Conservation (phyloP, 1,140 invertebrate species). For the Drosophila subobscura region DNA sequence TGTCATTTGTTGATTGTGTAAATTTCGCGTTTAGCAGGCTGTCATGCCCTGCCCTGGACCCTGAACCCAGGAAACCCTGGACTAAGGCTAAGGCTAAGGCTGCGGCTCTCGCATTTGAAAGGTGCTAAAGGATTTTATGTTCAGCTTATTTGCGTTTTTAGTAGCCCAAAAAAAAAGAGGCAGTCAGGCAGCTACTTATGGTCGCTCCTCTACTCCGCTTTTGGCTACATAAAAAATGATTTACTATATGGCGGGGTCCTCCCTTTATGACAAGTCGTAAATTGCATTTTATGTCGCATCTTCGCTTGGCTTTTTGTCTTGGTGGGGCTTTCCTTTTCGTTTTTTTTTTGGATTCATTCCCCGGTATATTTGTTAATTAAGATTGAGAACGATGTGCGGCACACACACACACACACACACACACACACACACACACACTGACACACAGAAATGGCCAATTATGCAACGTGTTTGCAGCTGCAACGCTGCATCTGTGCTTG, state of each 20-base stretch:
- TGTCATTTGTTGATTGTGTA: conserved; percentile 81
- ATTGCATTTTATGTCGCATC: conserved; percentile 81
- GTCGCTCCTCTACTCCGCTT: conserved; percentile 22
- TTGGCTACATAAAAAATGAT: conserved; percentile 79
- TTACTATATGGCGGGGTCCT: conserved; percentile 75
- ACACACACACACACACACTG: no score
- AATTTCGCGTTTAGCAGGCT: conserved; percentile 74
- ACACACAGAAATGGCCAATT: conserved; percentile 80
- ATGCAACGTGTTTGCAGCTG: conserved; percentile 72
- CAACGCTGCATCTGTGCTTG: conserved; percentile 48
- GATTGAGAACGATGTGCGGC: conserved; percentile 78
- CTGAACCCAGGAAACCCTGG: conserved; percentile 5
- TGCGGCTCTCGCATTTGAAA: conserved; percentile 57
- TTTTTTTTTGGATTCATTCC: conserved; percentile 60
- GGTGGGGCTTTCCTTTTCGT: conserved; percentile 7
- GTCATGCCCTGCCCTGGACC: conserved; percentile 11
- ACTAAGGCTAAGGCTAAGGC: background rate
- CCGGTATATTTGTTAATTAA: conserved; percentile 81
- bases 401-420: background rate
- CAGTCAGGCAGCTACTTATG: conserved; percentile 46
- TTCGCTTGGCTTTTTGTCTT: conserved; percentile 41
- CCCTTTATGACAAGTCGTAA: conserved; percentile 81
- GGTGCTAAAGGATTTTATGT: conserved; percentile 82
- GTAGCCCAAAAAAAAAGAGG: conserved; percentile 24
- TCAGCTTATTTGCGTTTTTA: conserved; percentile 78